A percentile compares a stretch with the other conserved stretches of the same genome.
Evolutionary conservation across 37 sponge, comb jelly and placozoan genomes (phyloP).

Genomic region (Haliclona indistincta): DNA sequence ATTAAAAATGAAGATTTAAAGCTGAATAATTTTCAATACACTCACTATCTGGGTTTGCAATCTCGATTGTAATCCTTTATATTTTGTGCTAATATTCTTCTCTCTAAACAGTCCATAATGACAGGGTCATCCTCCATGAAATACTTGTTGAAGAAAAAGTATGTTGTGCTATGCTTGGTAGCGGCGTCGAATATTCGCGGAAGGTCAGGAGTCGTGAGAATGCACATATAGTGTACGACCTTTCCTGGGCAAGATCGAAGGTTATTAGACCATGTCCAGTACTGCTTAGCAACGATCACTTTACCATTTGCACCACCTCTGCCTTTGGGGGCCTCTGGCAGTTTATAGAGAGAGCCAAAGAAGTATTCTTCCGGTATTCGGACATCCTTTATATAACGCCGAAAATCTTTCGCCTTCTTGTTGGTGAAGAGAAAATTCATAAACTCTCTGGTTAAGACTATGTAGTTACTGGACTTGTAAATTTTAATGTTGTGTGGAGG

Average conservation of each 20-base stretch:
- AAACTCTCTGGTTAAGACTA: conserved; percentile 9
- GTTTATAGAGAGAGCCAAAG: background rate
- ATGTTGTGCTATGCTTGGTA: background rate
- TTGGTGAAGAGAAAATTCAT: conserved; percentile 7
- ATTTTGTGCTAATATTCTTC: conserved; percentile 21
- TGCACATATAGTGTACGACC: too few species aligned
- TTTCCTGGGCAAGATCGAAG: too few species aligned
- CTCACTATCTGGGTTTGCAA: background rate
- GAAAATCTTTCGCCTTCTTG: background rate
- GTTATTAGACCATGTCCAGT: too few species aligned
- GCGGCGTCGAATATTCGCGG: background rate
- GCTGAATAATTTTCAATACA: too few species aligned
- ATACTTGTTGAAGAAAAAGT: conserved; percentile 48
- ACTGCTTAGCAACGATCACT: too few species aligned
- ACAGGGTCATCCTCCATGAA: conserved; percentile 39
- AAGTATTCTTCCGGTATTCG: conserved; percentile 22
- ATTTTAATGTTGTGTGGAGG: conserved; percentile 13
- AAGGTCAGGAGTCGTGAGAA: background rate
- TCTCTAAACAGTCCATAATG: conserved; percentile 52
- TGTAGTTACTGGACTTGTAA: conserved; percentile 10
- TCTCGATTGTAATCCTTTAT: conserved; percentile 25
- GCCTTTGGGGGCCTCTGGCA: conserved; percentile 8
- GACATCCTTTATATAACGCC: conserved; percentile 19
- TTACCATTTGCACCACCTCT: background rate
- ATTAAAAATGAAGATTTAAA: too few species aligned